phyloP scores from a whole-genome alignment of 2,797 vertebrate species.

The Lacerta agilis region DNA sequence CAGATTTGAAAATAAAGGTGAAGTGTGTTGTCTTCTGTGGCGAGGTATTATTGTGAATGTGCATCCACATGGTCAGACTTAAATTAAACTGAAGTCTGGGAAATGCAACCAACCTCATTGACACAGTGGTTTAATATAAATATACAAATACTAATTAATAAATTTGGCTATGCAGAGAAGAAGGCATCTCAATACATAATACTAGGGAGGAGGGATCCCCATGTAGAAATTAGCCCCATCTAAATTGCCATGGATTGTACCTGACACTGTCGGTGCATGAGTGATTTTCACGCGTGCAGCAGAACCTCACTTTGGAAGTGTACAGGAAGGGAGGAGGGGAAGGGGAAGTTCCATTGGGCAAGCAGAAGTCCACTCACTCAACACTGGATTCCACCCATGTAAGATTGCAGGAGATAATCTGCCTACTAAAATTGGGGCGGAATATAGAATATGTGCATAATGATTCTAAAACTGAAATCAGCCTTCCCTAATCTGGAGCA shows the following conservation, averaged over 20 bases:
- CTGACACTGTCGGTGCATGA: no score
- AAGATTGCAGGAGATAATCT: background rate
- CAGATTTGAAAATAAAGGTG: conserved; percentile 11
- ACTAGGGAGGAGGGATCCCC: no score
- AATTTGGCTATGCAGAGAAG: background rate
- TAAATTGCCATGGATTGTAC: background rate
- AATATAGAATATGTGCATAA: no score
- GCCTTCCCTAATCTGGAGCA: no score
- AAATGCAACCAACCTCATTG: background rate
- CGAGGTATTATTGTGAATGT: background rate
- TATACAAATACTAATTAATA: background rate
- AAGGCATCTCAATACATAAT: background rate
- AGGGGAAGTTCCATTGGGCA: no score
- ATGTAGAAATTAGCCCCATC: background rate
- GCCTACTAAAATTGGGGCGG: background rate
- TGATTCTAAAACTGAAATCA: background rate
- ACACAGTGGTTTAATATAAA: background rate
- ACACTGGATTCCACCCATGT: background rate
- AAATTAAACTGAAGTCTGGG: background rate
- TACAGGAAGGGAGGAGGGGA: no score
- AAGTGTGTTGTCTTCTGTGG: background rate
- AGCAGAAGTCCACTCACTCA: no score
- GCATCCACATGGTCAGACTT: no score
- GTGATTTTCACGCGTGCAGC: no score
- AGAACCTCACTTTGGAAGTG: no score